phyloP scores from a whole-genome alignment of 2,113 vertebrate genomes.

The Xenus cinereus region DNA sequence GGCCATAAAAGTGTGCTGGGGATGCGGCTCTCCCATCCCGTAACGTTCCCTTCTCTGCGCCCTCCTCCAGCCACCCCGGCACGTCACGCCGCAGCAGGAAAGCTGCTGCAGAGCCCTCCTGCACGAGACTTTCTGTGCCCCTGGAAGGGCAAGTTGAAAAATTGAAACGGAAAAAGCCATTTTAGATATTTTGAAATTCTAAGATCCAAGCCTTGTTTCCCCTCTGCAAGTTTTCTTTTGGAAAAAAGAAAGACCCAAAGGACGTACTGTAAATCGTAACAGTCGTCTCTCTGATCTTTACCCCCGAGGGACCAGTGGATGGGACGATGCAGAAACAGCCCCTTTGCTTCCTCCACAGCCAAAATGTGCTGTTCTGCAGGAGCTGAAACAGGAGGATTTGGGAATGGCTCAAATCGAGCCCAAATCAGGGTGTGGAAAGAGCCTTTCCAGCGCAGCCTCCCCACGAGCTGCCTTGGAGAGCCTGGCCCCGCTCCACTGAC shows the following conservation, averaged over 20 bases:
- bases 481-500: not conserved
- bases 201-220: not conserved
- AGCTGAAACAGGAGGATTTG: not conserved
- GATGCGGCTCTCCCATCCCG: accelerated
- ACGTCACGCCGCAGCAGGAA: not conserved
- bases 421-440: not conserved
- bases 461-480: accelerated
- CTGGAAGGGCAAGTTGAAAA: not conserved
- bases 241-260: not conserved
- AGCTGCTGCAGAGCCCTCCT: not conserved
- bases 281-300: not conserved
- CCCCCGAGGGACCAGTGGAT: not conserved
- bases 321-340: not conserved
- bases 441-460: not conserved
- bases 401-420: not conserved
- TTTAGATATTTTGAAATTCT: not conserved
- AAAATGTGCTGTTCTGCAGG: not conserved
- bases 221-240: not conserved
- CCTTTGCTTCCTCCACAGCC: not conserved
- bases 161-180: not conserved
- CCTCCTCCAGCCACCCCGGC: not conserved
- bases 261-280: not conserved
- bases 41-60: not conserved
- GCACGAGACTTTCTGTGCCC: accelerated
- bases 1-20: not conserved